A percentile compares a stretch with the other conserved stretches of the same genome.
These are phyloP conservation scores for Leptinotarsa defecta DNA, from an alignment of 1,140 invertebrate species.

Conservation along the genomic window DNA sequence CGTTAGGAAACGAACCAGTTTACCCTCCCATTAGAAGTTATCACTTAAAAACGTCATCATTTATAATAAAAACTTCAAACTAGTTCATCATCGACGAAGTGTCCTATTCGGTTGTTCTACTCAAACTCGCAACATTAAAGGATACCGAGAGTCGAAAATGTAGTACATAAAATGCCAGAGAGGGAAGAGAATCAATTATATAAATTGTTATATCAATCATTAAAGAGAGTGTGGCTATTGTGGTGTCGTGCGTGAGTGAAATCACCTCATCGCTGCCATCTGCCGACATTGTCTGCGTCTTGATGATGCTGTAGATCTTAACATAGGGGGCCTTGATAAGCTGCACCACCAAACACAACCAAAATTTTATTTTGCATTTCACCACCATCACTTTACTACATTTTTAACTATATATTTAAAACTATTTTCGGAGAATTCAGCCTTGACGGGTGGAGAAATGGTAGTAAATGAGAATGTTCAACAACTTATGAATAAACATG, in stretches of 20 bases:
- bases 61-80: too few relatives aligned
- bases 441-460: background rate
- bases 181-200: conserved; percentile 4
- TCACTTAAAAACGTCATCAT: too few relatives aligned
- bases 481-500: too few relatives aligned
- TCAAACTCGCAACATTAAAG: too few relatives aligned
- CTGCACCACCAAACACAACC: conserved; percentile 61
- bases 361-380: conserved; percentile 19
- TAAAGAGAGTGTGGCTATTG: conserved; percentile 36
- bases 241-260: conserved; percentile 51
- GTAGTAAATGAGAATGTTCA: background rate
- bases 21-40: too few relatives aligned
- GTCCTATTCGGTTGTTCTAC: too few relatives aligned
- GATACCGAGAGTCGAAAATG: background rate
- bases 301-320: conserved; percentile 93
- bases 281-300: conserved; percentile 85
- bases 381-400: background rate
- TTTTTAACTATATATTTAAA: background rate
- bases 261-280: conserved; percentile 68
- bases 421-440: background rate
- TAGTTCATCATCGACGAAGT: too few relatives aligned
- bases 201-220: background rate
- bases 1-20: too few relatives aligned
- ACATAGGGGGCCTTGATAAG: conserved; percentile 93
- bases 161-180: background rate